Evolutionary conservation across 2,888 invertebrate genomes (phyloP).

Genomic region (Petrolisthes cinctipes): DNA sequence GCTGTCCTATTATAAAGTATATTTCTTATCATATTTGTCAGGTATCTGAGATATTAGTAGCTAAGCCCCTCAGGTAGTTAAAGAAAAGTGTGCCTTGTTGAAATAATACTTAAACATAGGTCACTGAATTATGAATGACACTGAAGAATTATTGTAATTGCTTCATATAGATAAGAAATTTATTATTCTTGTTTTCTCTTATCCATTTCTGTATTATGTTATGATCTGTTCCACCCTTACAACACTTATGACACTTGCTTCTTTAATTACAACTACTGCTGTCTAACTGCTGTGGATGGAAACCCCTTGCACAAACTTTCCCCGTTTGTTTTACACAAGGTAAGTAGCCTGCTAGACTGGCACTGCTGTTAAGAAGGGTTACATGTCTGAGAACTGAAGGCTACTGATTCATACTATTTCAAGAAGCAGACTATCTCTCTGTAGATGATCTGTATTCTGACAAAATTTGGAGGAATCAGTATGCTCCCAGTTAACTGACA

Average conservation of each 20-base stretch:
- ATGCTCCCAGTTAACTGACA: too few species aligned
- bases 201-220: not conserved
- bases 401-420: too few species aligned
- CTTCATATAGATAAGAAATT: not conserved
- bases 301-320: conserved; percentile 15
- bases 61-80: not conserved
- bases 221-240: not conserved
- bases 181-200: not conserved
- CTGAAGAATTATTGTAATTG: not conserved
- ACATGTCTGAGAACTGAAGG: too few species aligned
- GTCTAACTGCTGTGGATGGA: conserved; percentile 9
- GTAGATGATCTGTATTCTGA: too few species aligned
- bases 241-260: not conserved
- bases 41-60: not conserved
- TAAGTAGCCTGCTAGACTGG: conserved; percentile 22
- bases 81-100: conserved; percentile 58
- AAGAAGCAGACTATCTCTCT: too few species aligned
- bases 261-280: conserved; percentile 1
- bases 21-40: not conserved
- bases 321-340: conserved; percentile 6
- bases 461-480: too few species aligned
- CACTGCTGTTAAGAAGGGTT: too few species aligned
- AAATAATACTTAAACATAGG: conserved; percentile 33
- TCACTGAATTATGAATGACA: conserved; percentile 13
- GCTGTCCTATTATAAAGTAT: not conserved